Conservation (phyloP, 2,888 invertebrate species). For the Stenchaetothrips biformis region DNA sequence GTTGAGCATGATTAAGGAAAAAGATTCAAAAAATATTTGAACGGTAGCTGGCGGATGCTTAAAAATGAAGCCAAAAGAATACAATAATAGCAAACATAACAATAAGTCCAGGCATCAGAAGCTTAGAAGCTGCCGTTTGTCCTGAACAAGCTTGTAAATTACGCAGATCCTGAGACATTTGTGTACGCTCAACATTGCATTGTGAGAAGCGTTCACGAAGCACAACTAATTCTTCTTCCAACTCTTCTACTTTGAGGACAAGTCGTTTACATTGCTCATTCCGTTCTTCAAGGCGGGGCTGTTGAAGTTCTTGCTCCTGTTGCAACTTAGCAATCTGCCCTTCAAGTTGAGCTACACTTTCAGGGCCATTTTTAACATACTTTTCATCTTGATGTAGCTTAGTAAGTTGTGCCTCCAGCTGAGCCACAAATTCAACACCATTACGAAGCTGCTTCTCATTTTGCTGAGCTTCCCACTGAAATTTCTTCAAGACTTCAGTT, state of each 20-base stretch:
- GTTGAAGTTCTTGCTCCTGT: neutral
- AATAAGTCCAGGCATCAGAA: neutral
- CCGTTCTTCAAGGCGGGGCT: neutral
- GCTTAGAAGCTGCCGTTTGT: neutral
- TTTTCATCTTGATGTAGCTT: slow-evolving; percentile 10
- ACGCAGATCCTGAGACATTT: slow-evolving; percentile 57
- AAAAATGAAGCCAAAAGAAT: neutral
- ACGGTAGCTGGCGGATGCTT: neutral
- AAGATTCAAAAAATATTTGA: slow-evolving; percentile 1
- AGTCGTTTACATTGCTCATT: slow-evolving; percentile 12
- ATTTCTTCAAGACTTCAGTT: neutral
- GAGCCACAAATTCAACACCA: slow-evolving; percentile 10
- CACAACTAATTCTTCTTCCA: slow-evolving; percentile 68
- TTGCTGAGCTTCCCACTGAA: slow-evolving; percentile 8
- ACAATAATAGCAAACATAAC: slow-evolving; percentile 3
- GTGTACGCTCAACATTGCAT: slow-evolving; percentile 58
- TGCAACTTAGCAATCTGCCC: neutral
- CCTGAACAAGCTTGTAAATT: slow-evolving; percentile 42
- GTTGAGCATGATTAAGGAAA: slow-evolving; percentile 15
- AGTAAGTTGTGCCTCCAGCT: neutral
- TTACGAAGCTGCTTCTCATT: slow-evolving; percentile 12
- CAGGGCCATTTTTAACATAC: slow-evolving; percentile 1
- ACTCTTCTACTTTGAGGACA: slow-evolving; percentile 51
- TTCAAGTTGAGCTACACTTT: neutral
- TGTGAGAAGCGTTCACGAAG: slow-evolving; percentile 68